Conservation (phyloP, 2,113 vertebrate species). For the Tachycineta bicolor region DNA sequence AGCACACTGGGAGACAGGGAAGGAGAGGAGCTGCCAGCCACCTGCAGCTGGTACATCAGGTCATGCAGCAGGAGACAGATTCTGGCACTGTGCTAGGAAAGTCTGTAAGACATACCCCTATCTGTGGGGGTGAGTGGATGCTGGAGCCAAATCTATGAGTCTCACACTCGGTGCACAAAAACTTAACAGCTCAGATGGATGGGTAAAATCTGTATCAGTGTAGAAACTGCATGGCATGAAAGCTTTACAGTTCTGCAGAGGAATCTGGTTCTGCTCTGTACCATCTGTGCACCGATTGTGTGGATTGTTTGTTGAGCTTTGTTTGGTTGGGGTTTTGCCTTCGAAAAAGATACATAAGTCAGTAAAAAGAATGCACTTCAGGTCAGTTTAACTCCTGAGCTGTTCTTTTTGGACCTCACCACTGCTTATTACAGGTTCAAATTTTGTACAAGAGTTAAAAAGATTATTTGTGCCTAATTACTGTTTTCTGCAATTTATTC, state of each 20-base stretch:
- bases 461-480: not conserved
- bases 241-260: conserved; percentile 53
- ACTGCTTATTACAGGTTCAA: not conserved
- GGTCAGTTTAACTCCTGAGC: not conserved
- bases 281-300: conserved; percentile 62
- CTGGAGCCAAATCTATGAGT: conserved; percentile 65
- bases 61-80: conserved; percentile 26
- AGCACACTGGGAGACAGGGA: not conserved
- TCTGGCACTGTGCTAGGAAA: conserved; percentile 23
- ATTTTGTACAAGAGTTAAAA: not conserved
- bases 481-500: not conserved
- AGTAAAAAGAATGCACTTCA: conserved; percentile 8
- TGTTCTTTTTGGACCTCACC: not conserved
- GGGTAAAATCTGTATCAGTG: conserved; percentile 44
- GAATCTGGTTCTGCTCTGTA: conserved; percentile 53
- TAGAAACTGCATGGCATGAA: conserved; percentile 42
- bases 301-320: conserved; percentile 48
- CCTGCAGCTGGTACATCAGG: conserved; percentile 9
- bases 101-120: conserved; percentile 41
- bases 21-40: not conserved
- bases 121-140: conserved; percentile 39
- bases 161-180: conserved; percentile 49
- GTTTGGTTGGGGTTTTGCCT: conserved; percentile 34
- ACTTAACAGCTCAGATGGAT: conserved; percentile 69
- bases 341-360: not conserved